phyloP scores from a whole-genome alignment of 2,888 invertebrate species.

The Microctonus brassicae region DNA sequence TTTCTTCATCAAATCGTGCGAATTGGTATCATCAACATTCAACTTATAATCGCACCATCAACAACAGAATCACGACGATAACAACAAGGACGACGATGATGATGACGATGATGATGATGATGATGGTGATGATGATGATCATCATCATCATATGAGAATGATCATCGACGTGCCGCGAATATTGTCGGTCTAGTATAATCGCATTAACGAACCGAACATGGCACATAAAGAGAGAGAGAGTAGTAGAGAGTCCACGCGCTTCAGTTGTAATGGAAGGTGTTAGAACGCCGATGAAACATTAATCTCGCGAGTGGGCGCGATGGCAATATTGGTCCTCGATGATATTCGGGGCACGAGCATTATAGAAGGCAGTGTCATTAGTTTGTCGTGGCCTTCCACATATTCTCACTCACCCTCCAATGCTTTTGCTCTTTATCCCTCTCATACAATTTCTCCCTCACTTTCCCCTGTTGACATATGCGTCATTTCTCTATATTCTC shows the following conservation, averaged over 20 bases:
- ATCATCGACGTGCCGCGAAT: constrained; percentile 36
- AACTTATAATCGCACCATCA: no score
- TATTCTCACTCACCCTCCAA: constrained; percentile 17
- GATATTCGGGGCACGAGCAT: constrained; percentile 68
- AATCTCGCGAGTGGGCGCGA: constrained; percentile 60
- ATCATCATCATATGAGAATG: constrained; percentile 19
- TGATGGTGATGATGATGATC: constrained; percentile 17
- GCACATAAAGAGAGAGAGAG: constrained; percentile 25
- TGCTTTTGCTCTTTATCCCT: constrained; percentile 31
- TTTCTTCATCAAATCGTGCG: background rate
- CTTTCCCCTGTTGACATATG: background rate
- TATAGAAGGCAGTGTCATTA: constrained; percentile 55
- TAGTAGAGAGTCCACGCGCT: constrained; percentile 33
- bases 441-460: constrained; percentile 24
- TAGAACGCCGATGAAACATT: constrained; percentile 60
- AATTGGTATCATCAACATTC: background rate
- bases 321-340: constrained; percentile 64
- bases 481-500: background rate
- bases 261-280: constrained; percentile 35
- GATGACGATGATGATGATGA: constrained; percentile 3
- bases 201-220: constrained; percentile 37
- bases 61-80: no score
- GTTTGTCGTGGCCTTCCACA: constrained; percentile 43
- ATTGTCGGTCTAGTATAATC: constrained; percentile 36
- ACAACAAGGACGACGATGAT: background rate